A percentile compares a stretch with the other conserved stretches of the same genome.
These are phyloP conservation scores for Watsonalla binaria DNA, from an alignment of 2,888 invertebrate species.

Conservation along the genomic window DNA sequence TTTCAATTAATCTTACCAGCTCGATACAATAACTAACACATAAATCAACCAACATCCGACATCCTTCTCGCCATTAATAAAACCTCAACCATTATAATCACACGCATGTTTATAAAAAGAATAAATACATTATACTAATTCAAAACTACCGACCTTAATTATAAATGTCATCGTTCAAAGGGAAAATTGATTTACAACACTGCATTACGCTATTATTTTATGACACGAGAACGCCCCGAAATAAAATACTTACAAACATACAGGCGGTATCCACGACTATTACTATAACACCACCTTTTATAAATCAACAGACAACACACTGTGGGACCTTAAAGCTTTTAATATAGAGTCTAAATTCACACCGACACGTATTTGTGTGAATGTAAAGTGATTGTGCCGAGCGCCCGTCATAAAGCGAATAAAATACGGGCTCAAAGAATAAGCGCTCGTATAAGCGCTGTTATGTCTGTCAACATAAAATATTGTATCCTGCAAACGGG, in stretches of 20 bases:
- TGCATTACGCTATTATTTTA: slow-evolving; percentile 77
- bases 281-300: slow-evolving; percentile 46
- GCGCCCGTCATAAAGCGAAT: slow-evolving; percentile 76
- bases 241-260: slow-evolving; percentile 78
- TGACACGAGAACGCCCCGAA: slow-evolving; percentile 76
- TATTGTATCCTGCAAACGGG: slow-evolving; percentile 72
- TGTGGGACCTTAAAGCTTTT: slow-evolving; percentile 11
- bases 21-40: neutral
- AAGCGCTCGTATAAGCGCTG: slow-evolving; percentile 77
- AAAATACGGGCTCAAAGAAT: slow-evolving; percentile 79
- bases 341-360: slow-evolving; percentile 33
- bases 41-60: slow-evolving; percentile 20
- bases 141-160: slow-evolving; percentile 67
- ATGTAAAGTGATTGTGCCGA: slow-evolving; percentile 32
- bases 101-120: slow-evolving; percentile 40
- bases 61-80: slow-evolving; percentile 42
- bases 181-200: slow-evolving; percentile 74
- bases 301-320: slow-evolving; percentile 9
- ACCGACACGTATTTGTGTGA: slow-evolving; percentile 9
- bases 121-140: slow-evolving; percentile 51
- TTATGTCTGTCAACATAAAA: slow-evolving; percentile 78
- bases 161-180: slow-evolving; percentile 71
- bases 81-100: slow-evolving; percentile 50
- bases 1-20: neutral
- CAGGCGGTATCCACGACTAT: slow-evolving; percentile 76